A percentile compares a stretch with the other conserved stretches of the same genome.
Evolutionary conservation across 2,888 invertebrate species (phyloP).

Genomic region (Keiferia lycopersicella): DNA sequence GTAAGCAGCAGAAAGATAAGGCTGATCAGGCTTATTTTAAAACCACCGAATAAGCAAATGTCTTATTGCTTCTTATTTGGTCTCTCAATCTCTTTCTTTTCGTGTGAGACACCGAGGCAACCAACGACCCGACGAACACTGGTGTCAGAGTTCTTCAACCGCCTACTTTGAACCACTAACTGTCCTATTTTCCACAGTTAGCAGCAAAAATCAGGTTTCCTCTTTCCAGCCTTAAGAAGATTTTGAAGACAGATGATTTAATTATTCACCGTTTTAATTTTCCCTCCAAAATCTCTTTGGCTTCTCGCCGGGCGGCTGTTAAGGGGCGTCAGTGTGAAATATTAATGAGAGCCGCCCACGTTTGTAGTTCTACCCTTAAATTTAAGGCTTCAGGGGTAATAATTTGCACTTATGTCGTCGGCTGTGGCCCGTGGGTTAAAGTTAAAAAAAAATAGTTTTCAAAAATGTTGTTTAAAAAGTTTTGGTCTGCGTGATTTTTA

Average conservation of each 20-base stretch:
- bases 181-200: not conserved
- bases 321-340: slow-evolving; percentile 15
- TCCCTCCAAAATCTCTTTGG: slow-evolving; percentile 7
- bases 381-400: slow-evolving; percentile 6
- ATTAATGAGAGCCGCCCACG: slow-evolving; percentile 14
- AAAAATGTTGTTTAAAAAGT: not conserved
- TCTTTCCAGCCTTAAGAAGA: slow-evolving; percentile 10
- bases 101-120: no score
- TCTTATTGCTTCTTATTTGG: no score
- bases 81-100: no score
- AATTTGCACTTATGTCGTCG: not conserved
- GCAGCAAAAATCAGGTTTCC: slow-evolving; percentile 3
- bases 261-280: slow-evolving; percentile 18
- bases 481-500: not conserved
- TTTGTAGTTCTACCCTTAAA: slow-evolving; percentile 9
- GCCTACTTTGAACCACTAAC: not conserved
- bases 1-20: no score
- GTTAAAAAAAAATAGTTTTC: no score
- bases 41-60: no score
- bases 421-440: not conserved
- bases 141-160: no score
- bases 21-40: no score
- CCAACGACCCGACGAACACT: no score
- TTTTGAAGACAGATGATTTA: slow-evolving; percentile 14
- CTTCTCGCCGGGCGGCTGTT: slow-evolving; percentile 11